Evolutionary conservation across 1,140 invertebrate genomes (phyloP).

Genomic region (Reticulitermes speratus): DNA sequence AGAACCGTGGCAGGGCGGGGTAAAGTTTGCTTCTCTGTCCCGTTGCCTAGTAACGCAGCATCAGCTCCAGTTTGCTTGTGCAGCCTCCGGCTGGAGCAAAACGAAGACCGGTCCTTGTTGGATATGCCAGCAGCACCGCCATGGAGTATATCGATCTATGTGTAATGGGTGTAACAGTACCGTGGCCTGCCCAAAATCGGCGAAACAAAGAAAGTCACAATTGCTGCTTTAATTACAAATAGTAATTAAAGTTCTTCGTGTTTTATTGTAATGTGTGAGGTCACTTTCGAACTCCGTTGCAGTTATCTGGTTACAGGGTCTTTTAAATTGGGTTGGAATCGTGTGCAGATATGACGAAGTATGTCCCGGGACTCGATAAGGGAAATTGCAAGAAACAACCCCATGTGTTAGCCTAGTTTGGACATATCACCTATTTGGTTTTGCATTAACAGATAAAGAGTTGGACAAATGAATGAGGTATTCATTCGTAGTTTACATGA

Average conservation of each 20-base stretch:
- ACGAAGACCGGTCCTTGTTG: not conserved
- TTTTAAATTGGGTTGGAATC: no score
- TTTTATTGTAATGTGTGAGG: not conserved
- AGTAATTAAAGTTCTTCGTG: not conserved
- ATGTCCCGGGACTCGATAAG: no score
- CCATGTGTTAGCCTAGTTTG: no score
- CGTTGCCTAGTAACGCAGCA: conserved; percentile 3
- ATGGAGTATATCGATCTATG: not conserved
- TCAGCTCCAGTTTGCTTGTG: not conserved
- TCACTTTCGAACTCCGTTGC: not conserved
- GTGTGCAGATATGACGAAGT: no score
- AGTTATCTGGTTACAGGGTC: no score
- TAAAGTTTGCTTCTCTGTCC: not conserved
- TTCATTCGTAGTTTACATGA: no score
- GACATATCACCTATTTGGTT: no score
- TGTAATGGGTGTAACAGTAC: not conserved
- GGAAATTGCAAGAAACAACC: no score
- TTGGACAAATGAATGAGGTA: no score
- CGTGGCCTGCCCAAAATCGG: not conserved
- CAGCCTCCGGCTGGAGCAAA: conserved; percentile 15
- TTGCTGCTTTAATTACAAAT: not conserved
- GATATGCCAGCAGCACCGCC: not conserved
- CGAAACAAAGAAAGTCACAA: not conserved
- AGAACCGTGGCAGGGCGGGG: not conserved
- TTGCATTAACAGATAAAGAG: no score